These are phyloP conservation scores for Neoaliturus tenellus DNA, from an alignment of 2,888 invertebrate genomes.

Conservation along the genomic window DNA sequence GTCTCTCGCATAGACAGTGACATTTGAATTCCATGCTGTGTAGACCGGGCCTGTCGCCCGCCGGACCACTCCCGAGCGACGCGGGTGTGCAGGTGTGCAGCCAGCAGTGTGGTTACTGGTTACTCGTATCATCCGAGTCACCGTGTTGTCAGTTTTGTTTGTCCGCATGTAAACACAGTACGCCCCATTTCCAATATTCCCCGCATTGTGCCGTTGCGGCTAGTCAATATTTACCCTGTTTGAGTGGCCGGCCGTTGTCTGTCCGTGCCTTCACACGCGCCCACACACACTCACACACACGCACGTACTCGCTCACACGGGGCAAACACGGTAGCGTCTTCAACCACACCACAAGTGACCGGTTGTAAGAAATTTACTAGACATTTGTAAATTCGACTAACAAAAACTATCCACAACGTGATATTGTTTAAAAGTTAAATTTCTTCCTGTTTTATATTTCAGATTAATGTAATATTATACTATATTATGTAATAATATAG, in stretches of 20 bases:
- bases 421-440: too few species aligned
- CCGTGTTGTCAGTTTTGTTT: slow-evolving; percentile 12
- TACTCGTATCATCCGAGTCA: not conserved
- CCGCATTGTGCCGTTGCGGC: slow-evolving; percentile 32
- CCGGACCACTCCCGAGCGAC: not conserved
- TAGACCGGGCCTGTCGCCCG: too few species aligned
- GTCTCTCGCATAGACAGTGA: too few species aligned
- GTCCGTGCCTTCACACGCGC: not conserved
- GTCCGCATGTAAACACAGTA: slow-evolving; percentile 34
- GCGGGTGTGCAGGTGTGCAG: not conserved
- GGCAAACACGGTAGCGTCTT: not conserved
- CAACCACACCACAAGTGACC: too few species aligned
- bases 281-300: not conserved
- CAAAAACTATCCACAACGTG: too few species aligned
- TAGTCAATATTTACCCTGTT: slow-evolving; percentile 32
- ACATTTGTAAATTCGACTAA: too few species aligned
- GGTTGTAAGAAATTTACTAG: too few species aligned
- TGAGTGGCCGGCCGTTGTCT: slow-evolving; percentile 17
- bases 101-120: too few species aligned
- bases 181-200: slow-evolving; percentile 49
- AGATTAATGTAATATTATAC: too few species aligned
- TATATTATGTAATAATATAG: too few species aligned
- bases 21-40: too few species aligned
- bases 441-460: too few species aligned
- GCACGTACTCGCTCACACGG: not conserved